Evolutionary conservation across 2,888 invertebrate species (phyloP).

Genomic region (Eumacrocentrus americanus): DNA sequence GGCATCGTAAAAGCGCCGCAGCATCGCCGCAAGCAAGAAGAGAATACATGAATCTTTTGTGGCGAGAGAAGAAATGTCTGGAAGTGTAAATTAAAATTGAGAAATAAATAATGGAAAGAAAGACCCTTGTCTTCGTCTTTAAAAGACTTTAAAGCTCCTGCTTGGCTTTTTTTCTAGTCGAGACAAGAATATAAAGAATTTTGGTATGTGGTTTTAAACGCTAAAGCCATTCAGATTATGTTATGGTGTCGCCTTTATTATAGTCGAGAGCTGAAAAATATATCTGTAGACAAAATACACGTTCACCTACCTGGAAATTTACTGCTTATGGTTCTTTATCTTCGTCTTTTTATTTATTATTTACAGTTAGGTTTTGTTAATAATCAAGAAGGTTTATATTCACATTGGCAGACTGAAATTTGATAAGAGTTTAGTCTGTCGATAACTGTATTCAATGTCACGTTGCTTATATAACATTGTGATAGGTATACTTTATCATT

Average conservation of each 20-base stretch:
- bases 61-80: neutral
- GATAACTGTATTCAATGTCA: too few relatives aligned
- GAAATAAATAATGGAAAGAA: neutral
- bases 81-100: slow-evolving; percentile 10
- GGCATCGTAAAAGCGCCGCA: slow-evolving; percentile 24
- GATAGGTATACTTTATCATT: too few relatives aligned
- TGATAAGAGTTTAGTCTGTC: neutral
- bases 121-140: neutral
- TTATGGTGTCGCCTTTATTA: neutral
- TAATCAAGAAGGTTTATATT: neutral
- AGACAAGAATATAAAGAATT: neutral
- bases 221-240: neutral
- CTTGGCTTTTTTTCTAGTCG: neutral
- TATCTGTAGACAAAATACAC: slow-evolving; percentile 4
- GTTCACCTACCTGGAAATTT: neutral
- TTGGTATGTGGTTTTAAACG: neutral
- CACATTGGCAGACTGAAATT: slow-evolving; percentile 6
- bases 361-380: neutral
- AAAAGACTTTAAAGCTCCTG: too few relatives aligned
- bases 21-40: slow-evolving; percentile 2
- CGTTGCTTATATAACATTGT: too few relatives aligned
- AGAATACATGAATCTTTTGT: slow-evolving; percentile 30
- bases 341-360: neutral
- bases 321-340: neutral
- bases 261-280: too few relatives aligned